Evolutionary conservation across 2,888 invertebrate species (phyloP), one percentile per base, ranked within the genome.

Genomic region (Criorhina ranunculi): DNA sequence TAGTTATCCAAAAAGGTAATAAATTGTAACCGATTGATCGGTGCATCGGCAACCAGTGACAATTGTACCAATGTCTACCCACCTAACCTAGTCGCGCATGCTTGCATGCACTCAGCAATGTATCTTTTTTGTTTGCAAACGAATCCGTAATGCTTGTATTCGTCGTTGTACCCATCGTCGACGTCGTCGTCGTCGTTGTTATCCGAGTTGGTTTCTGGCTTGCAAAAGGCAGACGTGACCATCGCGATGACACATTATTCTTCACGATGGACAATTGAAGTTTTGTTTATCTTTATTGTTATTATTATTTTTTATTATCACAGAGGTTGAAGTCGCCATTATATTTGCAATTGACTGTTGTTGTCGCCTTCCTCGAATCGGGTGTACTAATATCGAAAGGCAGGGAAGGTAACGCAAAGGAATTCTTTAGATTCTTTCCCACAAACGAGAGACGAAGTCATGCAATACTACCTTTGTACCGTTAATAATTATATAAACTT

Each of bases 201-300:
- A 72, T 66, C 17, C 35, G 40, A 72, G 37, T 49, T 67, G 75
- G 29, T 51, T 62, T 46, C 51, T 69, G 70, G 42, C 55, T 69
- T 37, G 78, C 67, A 37, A 73, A 73, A 67, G 15, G 11, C 83
- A 75, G 69, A 83, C 83, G 78, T 83, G 83, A 78, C 83, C 83
- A 83, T 83, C 83, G 78, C 69, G 78, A 83, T 78, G 78, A 83
- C 83, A 83, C 83, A 78, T 83, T 53, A 83, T 78, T 83, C 78
- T 73, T 83, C 64, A 33, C 77, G 67, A 78, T 44, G 78, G 73
- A 83, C 78, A 78, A 78, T 78, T 78, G 83, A 64, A 78, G 83
- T 64, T 78, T 57, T 78, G 83, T 78, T 78, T 69, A 78, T 78
- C 67, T 73, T 83, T 78, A 78, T 83, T 60, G 69, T 78, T 83